Base-by-base conservation (phyloP, 2,888 invertebrate genomes). In the Ornithoptera priamus region DNA sequence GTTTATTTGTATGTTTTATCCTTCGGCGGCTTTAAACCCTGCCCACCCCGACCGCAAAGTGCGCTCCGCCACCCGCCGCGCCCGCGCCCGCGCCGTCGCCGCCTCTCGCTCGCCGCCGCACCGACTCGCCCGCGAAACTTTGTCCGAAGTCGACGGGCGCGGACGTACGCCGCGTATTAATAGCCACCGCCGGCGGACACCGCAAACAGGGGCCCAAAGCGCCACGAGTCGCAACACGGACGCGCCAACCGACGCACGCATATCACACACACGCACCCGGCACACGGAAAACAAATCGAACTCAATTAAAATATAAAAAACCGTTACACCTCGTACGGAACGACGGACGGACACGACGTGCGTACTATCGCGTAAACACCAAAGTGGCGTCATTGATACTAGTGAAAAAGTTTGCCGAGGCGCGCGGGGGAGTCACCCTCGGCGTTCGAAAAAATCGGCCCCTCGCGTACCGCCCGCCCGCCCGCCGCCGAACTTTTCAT, bases 41-140 rank as follows among this genome's bases (percentile, higher is more conserved):
- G 93, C 94, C 94, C 94, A 93, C 93, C 90, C 89, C 90, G 93
- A 94, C 94, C 94, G 93, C 94, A 94, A 94, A 94, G 93, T 92
- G 89, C 93, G 91, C 91, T 89, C 90, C 88, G 86, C 89, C 90
- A 86, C 92, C 92, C 91, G 88, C 93, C 93, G 93, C 93, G 90
- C 93, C 92, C 91, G 93, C 93, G 90, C 93, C 93, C 87, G 85
- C 88, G 87, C 85, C 87, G 88, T 89, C 88, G 88, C 90, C 85
- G 88, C 84, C 85, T 85, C 87, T 86, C 88, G 88, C 85, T 86
- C 86, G 84, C 87, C 89, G 85, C 86, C 85, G 84, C 85, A 85
- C 85, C 83, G 85, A 88, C 88, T 86, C 90, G 80, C 85, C 89
- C 89, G 87, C 90, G 89, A 92, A 92, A 92, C 91, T 92, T 90